These are phyloP conservation scores for Syrrhaptes paradoxus DNA, from an alignment of 2,113 vertebrate genomes.

Conservation along the genomic window DNA sequence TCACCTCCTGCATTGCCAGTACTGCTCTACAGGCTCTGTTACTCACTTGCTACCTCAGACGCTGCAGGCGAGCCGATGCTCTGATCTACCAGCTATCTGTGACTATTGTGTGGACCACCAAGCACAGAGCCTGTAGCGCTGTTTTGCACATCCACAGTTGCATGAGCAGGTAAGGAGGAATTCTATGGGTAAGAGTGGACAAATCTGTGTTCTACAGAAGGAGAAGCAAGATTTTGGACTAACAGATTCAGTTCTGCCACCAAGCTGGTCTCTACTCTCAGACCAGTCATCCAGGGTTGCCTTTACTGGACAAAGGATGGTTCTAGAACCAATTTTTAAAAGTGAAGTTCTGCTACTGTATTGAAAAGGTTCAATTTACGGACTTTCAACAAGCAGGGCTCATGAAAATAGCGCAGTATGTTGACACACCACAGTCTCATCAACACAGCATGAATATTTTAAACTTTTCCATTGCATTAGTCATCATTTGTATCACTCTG, in stretches of 20 bases:
- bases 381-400: background rate
- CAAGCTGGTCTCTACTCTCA: background rate
- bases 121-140: background rate
- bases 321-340: background rate
- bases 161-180: background rate
- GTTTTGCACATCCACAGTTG: accelerated
- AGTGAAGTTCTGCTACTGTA: background rate
- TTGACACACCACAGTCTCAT: background rate
- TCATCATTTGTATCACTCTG: background rate
- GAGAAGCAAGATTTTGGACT: background rate
- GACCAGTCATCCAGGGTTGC: background rate
- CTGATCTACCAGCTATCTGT: background rate
- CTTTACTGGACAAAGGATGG: background rate
- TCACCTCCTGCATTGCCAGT: background rate
- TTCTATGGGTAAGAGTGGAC: background rate
- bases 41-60: background rate
- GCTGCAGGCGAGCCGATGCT: accelerated
- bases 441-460: constrained; percentile 5
- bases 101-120: background rate
- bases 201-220: background rate
- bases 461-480: background rate
- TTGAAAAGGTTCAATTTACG: background rate
- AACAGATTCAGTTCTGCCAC: background rate
- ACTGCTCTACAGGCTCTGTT: background rate
- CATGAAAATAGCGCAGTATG: background rate